phyloP scores from a whole-genome alignment of 1,140 invertebrate genomes.

The Nephila pilipes region DNA sequence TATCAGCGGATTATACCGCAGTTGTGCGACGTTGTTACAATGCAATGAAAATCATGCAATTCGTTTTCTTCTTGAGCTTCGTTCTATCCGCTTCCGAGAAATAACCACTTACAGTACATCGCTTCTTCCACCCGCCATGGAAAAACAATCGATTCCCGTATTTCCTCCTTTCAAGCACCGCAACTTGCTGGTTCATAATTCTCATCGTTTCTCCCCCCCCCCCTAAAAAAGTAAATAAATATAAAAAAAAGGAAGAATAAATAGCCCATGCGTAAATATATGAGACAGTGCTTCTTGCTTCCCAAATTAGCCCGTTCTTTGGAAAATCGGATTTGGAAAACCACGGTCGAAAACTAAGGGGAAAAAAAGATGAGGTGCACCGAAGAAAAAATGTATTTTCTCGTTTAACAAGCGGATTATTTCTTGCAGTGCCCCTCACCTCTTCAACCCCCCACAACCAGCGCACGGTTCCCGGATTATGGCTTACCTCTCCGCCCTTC shows the following conservation, averaged over 20 bases:
- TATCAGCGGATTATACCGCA: too few species aligned
- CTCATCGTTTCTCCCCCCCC: not conserved
- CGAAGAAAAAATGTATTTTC: slow-evolving; percentile 27
- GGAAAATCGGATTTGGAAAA: slow-evolving; percentile 56
- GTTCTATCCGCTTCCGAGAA: not conserved
- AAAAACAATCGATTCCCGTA: not conserved
- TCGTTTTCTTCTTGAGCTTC: not conserved
- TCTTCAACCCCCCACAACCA: not conserved
- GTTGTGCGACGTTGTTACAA: too few species aligned
- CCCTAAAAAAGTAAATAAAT: not conserved
- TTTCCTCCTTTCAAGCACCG: not conserved
- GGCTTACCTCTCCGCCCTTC: not conserved
- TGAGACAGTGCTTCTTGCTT: not conserved
- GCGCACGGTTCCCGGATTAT: slow-evolving; percentile 23
- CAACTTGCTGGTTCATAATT: not conserved
- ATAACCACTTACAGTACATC: too few species aligned
- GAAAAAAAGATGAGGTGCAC: not conserved
- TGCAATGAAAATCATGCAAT: too few species aligned
- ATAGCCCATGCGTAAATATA: slow-evolving; percentile 56
- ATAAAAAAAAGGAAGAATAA: not conserved
- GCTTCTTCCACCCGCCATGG: not conserved
- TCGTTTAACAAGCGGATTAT: slow-evolving; percentile 70
- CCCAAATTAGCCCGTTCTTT: slow-evolving; percentile 53
- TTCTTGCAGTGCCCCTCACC: not conserved
- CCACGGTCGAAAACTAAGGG: not conserved